Conservation (phyloP, 2,888 invertebrate genomes). For the Sinopyrophorus schimmeli region DNA sequence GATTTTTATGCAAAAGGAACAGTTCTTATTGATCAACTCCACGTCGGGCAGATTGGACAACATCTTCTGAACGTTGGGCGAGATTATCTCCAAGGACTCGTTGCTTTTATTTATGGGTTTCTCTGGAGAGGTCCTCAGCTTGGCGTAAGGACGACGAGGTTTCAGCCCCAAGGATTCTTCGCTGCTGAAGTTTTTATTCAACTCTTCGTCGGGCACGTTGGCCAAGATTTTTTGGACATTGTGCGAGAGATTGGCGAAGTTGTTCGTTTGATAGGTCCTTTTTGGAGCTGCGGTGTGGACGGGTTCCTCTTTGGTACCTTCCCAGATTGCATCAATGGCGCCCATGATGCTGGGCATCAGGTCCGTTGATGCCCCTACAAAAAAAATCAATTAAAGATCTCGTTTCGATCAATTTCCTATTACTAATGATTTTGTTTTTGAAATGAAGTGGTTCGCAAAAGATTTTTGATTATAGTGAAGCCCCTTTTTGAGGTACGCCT, state of each 20-base stretch:
- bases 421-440: no score
- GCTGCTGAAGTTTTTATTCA: slow-evolving; percentile 46
- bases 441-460: no score
- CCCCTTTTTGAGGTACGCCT: no score
- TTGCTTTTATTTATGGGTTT: slow-evolving; percentile 44
- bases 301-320: slow-evolving; percentile 46
- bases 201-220: slow-evolving; percentile 56
- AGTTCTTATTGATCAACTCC: slow-evolving; percentile 44
- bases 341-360: slow-evolving; percentile 83
- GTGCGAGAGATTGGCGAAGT: slow-evolving; percentile 63
- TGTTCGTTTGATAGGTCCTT: slow-evolving; percentile 50
- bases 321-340: slow-evolving; percentile 80
- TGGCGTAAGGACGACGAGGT: slow-evolving; percentile 11
- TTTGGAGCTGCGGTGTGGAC: slow-evolving; percentile 42
- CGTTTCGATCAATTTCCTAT: no score
- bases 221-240: slow-evolving; percentile 66
- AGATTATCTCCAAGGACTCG: slow-evolving; percentile 52
- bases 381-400: no score
- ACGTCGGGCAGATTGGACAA: slow-evolving; percentile 58
- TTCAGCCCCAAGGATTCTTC: slow-evolving; percentile 22
- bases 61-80: slow-evolving; percentile 61
- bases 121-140: slow-evolving; percentile 33
- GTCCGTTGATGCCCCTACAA: slow-evolving; percentile 84
- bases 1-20: slow-evolving; percentile 15
- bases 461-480: no score